phyloP scores from a whole-genome alignment of 2,888 invertebrate genomes.

The Trachelus tabidus region DNA sequence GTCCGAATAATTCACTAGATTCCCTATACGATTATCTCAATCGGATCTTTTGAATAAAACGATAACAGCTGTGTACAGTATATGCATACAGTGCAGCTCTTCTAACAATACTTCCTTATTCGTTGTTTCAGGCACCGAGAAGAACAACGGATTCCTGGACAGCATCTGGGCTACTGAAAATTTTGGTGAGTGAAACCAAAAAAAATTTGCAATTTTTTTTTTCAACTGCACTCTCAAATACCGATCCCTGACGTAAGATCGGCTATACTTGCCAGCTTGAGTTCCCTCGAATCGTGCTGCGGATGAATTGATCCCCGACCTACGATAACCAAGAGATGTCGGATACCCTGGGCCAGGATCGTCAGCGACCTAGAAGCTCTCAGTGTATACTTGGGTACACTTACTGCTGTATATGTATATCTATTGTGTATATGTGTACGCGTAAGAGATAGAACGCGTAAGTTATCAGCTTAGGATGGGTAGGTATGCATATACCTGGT shows the following conservation, averaged over 20 bases:
- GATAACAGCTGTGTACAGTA: background rate
- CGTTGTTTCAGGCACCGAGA: slow-evolving; percentile 13
- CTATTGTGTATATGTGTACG: background rate
- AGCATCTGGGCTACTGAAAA: slow-evolving; percentile 37
- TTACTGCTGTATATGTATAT: background rate
- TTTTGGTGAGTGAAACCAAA: slow-evolving; percentile 49
- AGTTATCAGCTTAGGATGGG: background rate
- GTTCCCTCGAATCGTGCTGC: background rate
- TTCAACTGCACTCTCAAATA: background rate
- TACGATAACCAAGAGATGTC: background rate
- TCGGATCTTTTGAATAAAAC: background rate
- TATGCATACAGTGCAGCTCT: background rate
- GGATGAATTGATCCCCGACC: background rate
- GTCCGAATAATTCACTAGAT: background rate
- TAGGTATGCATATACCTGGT: background rate
- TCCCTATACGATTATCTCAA: background rate
- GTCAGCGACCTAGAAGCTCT: background rate
- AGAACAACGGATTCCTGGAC: slow-evolving; percentile 50
- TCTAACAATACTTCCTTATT: background rate
- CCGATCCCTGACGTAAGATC: background rate
- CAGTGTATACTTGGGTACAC: background rate
- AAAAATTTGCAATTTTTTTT: background rate
- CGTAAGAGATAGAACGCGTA: background rate
- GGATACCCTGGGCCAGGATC: background rate
- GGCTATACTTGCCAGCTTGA: background rate